Conservation (phyloP, 1,140 invertebrate species). For the Drosophila teissieri region DNA sequence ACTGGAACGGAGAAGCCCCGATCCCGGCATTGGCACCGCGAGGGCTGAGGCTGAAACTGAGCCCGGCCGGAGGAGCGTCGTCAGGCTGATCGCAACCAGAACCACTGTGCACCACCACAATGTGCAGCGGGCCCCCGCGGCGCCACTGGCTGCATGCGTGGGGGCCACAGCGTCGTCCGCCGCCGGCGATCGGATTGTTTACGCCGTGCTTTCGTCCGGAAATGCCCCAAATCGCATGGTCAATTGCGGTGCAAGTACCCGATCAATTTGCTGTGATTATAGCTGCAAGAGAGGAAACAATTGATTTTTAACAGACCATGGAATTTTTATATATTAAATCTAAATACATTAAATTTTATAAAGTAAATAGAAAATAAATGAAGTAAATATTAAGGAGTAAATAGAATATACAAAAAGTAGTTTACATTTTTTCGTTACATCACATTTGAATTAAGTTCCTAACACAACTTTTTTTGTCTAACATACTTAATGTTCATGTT, state of each 20-base stretch:
- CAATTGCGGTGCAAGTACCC: slow-evolving; percentile 3
- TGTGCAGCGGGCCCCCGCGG: slow-evolving; percentile 83
- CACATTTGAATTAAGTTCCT: no score
- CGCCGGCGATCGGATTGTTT: slow-evolving; percentile 71
- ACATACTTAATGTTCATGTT: no score
- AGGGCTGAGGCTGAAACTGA: slow-evolving; percentile 71
- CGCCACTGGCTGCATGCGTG: slow-evolving; percentile 82
- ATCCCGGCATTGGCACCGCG: slow-evolving; percentile 77
- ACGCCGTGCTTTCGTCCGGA: slow-evolving; percentile 38
- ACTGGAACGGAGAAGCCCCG: slow-evolving; percentile 21
- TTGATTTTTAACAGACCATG: no score
- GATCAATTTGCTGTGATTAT: slow-evolving; percentile 5
- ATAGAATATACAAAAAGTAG: no score
- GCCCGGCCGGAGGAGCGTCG: slow-evolving; percentile 33
- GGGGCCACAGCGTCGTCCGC: slow-evolving; percentile 84
- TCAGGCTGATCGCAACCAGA: slow-evolving; percentile 55
- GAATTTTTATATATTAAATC: no score
- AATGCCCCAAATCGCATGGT: slow-evolving; percentile 22
- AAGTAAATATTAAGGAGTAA: no score
- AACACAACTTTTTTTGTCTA: no score
- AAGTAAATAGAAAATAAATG: no score
- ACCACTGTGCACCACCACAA: slow-evolving; percentile 60
- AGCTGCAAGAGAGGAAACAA: slow-evolving; percentile 4
- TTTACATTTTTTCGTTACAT: no score
- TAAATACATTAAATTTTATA: no score